Evolutionary conservation across 2,888 invertebrate genomes (phyloP).

Genomic region (Cheilosia pagana): DNA sequence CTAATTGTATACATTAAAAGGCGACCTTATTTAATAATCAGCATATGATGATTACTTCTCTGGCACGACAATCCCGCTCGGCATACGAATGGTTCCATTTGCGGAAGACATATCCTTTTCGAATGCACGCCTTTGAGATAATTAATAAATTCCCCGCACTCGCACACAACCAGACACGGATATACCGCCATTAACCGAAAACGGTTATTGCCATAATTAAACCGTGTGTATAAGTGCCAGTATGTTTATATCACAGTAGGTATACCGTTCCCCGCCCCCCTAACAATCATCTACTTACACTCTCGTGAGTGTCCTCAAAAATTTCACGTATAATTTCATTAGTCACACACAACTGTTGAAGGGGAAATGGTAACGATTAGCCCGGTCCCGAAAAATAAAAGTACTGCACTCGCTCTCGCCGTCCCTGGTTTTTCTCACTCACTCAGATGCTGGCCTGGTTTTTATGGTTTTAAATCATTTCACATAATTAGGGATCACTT

Average conservation of each 20-base stretch:
- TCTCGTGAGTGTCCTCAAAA: slow-evolving; percentile 60
- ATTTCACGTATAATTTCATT: slow-evolving; percentile 72
- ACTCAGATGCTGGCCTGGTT: slow-evolving; percentile 71
- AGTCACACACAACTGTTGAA: slow-evolving; percentile 75
- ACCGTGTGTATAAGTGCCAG: slow-evolving; percentile 64
- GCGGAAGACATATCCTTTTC: slow-evolving; percentile 3
- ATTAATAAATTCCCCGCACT: slow-evolving; percentile 58
- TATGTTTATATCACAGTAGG: neutral
- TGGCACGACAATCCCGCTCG: slow-evolving; percentile 25
- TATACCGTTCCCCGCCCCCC: neutral
- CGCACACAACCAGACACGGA: slow-evolving; percentile 6
- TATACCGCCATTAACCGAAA: slow-evolving; percentile 49
- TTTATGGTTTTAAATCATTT: slow-evolving; percentile 81
- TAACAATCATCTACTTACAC: slow-evolving; percentile 38
- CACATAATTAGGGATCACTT: slow-evolving; percentile 84
- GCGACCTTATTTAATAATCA: slow-evolving; percentile 39
- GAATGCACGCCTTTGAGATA: slow-evolving; percentile 37
- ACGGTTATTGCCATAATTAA: slow-evolving; percentile 68
- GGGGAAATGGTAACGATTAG: slow-evolving; percentile 53
- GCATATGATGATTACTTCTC: slow-evolving; percentile 58
- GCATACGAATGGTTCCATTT: slow-evolving; percentile 66
- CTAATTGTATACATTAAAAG: slow-evolving; percentile 29
- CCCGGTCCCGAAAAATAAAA: slow-evolving; percentile 16
- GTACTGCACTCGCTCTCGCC: slow-evolving; percentile 22
- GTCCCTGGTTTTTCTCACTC: slow-evolving; percentile 56